Percentiles rank a stretch among this genome's conserved stretches.
phyloP scores from a whole-genome alignment of 2,113 vertebrate genomes.

The Neopipo cinnamomea region DNA sequence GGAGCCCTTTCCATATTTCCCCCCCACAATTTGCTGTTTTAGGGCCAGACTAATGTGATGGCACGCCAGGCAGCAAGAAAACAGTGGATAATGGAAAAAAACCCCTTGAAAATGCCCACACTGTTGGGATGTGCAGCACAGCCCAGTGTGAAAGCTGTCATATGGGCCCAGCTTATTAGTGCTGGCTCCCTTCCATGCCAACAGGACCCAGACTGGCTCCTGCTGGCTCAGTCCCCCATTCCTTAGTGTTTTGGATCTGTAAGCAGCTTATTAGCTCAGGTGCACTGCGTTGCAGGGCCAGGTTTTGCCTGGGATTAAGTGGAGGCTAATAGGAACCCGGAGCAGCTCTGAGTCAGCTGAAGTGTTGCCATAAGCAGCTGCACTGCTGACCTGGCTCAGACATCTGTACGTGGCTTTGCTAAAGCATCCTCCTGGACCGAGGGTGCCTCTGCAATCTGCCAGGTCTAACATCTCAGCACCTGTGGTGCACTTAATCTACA shows the following conservation, averaged over 20 bases:
- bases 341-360: not conserved
- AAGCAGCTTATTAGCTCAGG: slow-evolving; percentile 25
- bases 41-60: not conserved
- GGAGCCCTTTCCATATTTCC: not conserved
- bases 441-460: not conserved
- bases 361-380: not conserved
- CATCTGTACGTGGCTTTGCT: not conserved
- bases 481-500: not conserved
- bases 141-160: not conserved
- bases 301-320: slow-evolving; percentile 5
- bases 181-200: not conserved
- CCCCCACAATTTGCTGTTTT: not conserved
- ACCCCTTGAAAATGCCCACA: not conserved
- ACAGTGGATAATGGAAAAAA: not conserved
- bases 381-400: not conserved
- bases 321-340: not conserved
- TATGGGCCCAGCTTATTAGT: slow-evolving; percentile 22
- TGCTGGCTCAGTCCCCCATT: not conserved
- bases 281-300: not conserved
- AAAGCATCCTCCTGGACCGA: not conserved
- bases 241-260: not conserved
- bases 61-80: not conserved
- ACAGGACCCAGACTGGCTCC: not conserved
- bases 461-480: not conserved
- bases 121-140: not conserved